Evolutionary conservation across 2,888 invertebrate genomes (phyloP), one percentile per base, ranked within the genome.

Genomic region (Thymelicus lineola): DNA sequence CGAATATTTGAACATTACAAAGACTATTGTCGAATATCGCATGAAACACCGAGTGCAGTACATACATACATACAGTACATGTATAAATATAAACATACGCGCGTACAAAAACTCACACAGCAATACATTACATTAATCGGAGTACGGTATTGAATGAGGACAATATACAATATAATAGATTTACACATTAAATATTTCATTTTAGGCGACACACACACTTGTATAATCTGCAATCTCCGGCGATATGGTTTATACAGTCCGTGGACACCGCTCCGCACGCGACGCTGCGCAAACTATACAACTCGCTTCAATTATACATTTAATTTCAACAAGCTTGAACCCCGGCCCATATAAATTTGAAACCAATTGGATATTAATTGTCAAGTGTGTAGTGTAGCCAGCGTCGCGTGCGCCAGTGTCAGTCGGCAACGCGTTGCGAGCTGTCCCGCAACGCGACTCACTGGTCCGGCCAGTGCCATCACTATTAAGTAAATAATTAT

Each of bases 391-490:
- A 55, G 10, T 12, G 28, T 12, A 28, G 20, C 20, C 20, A 28
- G 55, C 28, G 12, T 28, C 28, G 55, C 28, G 28, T 14, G 14
- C 20, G 14, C 35, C 35, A 57, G 9, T n/a, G 7, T 17, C 1
- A 15, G 20, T 9, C 20, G 3, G 20, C 20, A 20, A 53, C 53
- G 17, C 17, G 50, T 50, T 17, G 50, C 17, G 14, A 17, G 7
- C 50, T 6, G 5, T 6, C 15, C 50, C 14, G 7, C 0, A 17
- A 60, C 48, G 63, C 61, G 66, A 71, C 60, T 62, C 76, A 79
- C 87, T 88, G 88, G 87, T 75, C 87, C 89, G 77, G 89, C 88
- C 89, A 87, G 89, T 75, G 62, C 61, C 45, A 61, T 66, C 68
- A 74, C 70, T 64, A 75, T 75, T 76, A 79, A 79, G 75, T 77